phyloP scores from a whole-genome alignment of 2,113 vertebrate genomes.

The Rostratula benghalensis region DNA sequence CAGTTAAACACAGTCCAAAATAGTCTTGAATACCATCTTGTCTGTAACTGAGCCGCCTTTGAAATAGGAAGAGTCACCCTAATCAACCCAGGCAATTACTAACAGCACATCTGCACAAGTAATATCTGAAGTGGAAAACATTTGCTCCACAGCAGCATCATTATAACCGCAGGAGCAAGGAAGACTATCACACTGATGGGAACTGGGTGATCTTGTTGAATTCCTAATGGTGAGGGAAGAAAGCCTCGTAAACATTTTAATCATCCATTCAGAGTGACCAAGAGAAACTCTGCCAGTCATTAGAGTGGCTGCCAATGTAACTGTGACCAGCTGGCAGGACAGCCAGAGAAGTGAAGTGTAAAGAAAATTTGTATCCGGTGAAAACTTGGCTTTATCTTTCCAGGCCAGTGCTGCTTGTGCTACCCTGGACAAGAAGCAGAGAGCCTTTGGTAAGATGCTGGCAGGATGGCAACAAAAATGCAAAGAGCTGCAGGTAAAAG shows the following conservation, averaged over 20 bases:
- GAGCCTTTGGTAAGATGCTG: constrained; percentile 76
- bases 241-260: constrained; percentile 55
- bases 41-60: constrained; percentile 17
- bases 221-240: constrained; percentile 47
- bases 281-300: constrained; percentile 23
- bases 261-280: constrained; percentile 49
- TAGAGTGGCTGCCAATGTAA: constrained; percentile 22
- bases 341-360: neutral
- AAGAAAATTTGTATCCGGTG: constrained; percentile 11
- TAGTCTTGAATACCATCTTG: constrained; percentile 32
- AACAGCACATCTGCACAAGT: constrained; percentile 48
- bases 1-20: constrained; percentile 41
- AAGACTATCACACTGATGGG: constrained; percentile 10
- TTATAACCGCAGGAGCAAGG: constrained; percentile 18
- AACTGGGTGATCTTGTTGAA: constrained; percentile 54
- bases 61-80: constrained; percentile 18
- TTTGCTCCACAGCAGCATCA: constrained; percentile 51
- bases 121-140: constrained; percentile 51
- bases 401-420: constrained; percentile 75
- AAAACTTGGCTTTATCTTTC: constrained; percentile 10
- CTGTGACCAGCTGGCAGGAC: constrained; percentile 30
- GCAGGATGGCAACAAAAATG: constrained; percentile 76
- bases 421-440: constrained; percentile 78
- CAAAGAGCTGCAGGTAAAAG: constrained; percentile 74
- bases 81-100: constrained; percentile 48